Evolutionary conservation across 1,140 invertebrate genomes (phyloP).

Genomic region (Drosophila arawakana): DNA sequence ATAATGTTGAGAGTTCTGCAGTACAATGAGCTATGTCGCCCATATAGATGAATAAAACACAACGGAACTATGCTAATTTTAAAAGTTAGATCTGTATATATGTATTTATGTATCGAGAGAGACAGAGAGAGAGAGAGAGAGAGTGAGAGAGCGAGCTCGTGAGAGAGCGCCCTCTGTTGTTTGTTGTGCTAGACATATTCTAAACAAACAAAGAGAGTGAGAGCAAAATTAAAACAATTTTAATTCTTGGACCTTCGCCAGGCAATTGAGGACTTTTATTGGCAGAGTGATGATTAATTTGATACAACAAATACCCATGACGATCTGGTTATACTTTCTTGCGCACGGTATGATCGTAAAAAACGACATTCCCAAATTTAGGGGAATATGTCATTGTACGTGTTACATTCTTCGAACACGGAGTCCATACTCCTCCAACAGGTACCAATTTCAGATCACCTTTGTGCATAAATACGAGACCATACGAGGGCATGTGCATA

Average conservation of each 20-base stretch:
- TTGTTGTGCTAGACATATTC: slow-evolving; percentile 79
- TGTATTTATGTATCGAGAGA: neutral
- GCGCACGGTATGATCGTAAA: slow-evolving; percentile 78
- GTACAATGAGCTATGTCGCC: slow-evolving; percentile 57
- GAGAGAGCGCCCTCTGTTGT: slow-evolving; percentile 49
- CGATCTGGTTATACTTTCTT: slow-evolving; percentile 63
- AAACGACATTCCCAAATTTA: slow-evolving; percentile 61
- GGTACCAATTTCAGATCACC: slow-evolving; percentile 74
- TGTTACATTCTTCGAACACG: slow-evolving; percentile 52
- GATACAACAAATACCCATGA: neutral
- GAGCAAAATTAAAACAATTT: slow-evolving; percentile 4
- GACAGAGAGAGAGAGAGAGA: slow-evolving; percentile 10
- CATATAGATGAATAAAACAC: slow-evolving; percentile 20
- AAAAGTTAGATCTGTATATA: slow-evolving; percentile 40
- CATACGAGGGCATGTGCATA: slow-evolving; percentile 60
- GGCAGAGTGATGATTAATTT: slow-evolving; percentile 1
- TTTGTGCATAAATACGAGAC: slow-evolving; percentile 75
- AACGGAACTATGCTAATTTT: slow-evolving; percentile 70
- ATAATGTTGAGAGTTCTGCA: slow-evolving; percentile 45
- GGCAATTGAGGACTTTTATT: slow-evolving; percentile 19
- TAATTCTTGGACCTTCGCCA: slow-evolving; percentile 25
- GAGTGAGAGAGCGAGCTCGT: neutral
- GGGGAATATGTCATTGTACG: slow-evolving; percentile 59
- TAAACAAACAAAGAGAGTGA: slow-evolving; percentile 61
- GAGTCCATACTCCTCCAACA: slow-evolving; percentile 45